Evolutionary conservation across 2,113 vertebrate species (phyloP).

Genomic region (crab-eating macaque (Macaca fascicularis)): DNA sequence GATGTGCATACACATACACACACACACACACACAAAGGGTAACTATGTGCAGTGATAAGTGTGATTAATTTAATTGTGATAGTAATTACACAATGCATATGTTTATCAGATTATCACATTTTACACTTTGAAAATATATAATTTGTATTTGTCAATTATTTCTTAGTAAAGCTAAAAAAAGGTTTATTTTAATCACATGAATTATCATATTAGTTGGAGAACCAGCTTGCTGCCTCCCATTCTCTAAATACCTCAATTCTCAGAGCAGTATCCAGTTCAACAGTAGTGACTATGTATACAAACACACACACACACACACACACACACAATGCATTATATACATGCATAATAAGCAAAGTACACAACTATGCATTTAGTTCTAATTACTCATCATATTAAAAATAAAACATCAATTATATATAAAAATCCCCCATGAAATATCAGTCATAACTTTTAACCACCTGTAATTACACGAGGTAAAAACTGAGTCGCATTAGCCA

Average conservation of each 20-base stretch:
- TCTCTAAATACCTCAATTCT: not conserved
- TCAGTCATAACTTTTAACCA: not conserved
- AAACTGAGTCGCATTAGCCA: not conserved
- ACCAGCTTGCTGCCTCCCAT: not conserved
- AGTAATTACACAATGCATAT: not conserved
- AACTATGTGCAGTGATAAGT: not conserved
- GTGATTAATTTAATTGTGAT: not conserved
- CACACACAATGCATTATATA: not conserved
- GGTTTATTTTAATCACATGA: not conserved
- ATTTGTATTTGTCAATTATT: not conserved
- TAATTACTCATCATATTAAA: not conserved
- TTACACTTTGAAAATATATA: not conserved
- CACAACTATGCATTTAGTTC: not conserved
- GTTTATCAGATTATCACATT: not conserved
- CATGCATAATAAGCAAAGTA: not conserved
- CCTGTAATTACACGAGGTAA: not conserved
- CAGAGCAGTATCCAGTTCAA: not conserved
- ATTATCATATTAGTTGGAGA: not conserved
- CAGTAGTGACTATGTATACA: not conserved
- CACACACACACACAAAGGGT: not conserved
- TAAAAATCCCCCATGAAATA: not conserved
- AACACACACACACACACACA: not conserved
- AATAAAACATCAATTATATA: not conserved
- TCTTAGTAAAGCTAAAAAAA: not conserved
- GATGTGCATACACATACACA: not conserved